Conservation (phyloP, 2,113 vertebrate genomes). For the Phaethornis superciliosus region DNA sequence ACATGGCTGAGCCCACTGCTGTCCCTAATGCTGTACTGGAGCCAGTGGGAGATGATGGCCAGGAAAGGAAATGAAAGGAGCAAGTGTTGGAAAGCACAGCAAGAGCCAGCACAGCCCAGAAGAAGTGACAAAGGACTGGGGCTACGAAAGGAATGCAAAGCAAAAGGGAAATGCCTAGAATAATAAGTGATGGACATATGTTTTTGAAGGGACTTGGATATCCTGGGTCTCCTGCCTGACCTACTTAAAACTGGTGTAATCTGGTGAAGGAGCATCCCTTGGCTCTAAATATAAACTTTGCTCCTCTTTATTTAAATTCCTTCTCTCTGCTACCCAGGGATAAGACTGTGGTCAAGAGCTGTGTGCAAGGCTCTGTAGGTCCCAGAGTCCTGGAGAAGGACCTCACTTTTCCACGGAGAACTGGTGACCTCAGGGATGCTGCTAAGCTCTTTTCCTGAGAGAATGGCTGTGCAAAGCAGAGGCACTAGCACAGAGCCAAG, state of each 20-base stretch:
- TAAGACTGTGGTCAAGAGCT: background rate
- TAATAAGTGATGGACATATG: constrained; percentile 57
- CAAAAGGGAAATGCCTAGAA: constrained; percentile 54
- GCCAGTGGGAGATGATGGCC: background rate
- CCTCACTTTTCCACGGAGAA: accelerated
- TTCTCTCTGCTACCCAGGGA: background rate
- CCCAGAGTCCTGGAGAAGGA: background rate
- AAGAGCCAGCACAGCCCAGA: background rate
- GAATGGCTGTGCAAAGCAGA: background rate
- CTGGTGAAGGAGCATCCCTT: constrained; percentile 52
- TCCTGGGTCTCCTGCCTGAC: constrained; percentile 60
- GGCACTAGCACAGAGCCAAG: background rate
- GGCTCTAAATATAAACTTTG: constrained; percentile 19
- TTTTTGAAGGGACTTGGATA: constrained; percentile 59
- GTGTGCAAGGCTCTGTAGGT: background rate
- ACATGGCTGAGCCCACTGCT: background rate
- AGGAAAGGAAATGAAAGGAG: background rate
- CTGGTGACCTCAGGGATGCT: background rate
- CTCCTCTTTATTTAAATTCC: background rate
- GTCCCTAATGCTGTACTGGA: background rate
- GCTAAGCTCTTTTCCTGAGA: background rate
- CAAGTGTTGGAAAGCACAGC: background rate
- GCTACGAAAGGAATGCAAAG: constrained; percentile 16
- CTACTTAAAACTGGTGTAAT: constrained; percentile 57
- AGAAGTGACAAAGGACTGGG: background rate